phyloP scores from a whole-genome alignment of 2,797 vertebrate genomes.

The Mycteria americana region DNA sequence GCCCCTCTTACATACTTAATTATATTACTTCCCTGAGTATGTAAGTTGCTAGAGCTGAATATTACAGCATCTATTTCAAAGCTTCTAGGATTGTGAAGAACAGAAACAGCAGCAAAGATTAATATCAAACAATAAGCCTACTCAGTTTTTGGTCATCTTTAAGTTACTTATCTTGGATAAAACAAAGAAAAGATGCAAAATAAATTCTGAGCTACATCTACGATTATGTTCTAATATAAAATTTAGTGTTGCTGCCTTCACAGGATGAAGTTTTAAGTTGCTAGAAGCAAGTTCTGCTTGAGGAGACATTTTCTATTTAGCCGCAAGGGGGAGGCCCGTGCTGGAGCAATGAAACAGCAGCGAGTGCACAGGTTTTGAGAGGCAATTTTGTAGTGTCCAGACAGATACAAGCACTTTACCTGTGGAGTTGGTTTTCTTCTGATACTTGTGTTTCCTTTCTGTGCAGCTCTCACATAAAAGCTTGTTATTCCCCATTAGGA shows the following conservation, averaged over 20 bases:
- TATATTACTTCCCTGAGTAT: background rate
- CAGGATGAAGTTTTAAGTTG: background rate
- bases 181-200: background rate
- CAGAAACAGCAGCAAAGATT: background rate
- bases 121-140: rapidly evolving
- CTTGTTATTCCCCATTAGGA: constrained; percentile 98
- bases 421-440: constrained; percentile 77
- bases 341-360: background rate
- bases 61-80: background rate
- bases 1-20: background rate
- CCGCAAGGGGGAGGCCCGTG: background rate
- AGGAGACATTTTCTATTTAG: background rate
- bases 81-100: background rate
- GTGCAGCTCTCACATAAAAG: constrained; percentile 95
- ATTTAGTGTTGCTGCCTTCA: background rate
- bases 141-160: background rate
- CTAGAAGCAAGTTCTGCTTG: background rate
- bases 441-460: constrained; percentile 82
- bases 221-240: background rate
- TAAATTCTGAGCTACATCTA: background rate
- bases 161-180: background rate
- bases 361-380: background rate
- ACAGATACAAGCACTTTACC: constrained; percentile 70
- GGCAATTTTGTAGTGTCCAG: background rate
- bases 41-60: background rate